Base-by-base conservation (phyloP, 2,888 invertebrate genomes). In the Tenodera sinensis region DNA sequence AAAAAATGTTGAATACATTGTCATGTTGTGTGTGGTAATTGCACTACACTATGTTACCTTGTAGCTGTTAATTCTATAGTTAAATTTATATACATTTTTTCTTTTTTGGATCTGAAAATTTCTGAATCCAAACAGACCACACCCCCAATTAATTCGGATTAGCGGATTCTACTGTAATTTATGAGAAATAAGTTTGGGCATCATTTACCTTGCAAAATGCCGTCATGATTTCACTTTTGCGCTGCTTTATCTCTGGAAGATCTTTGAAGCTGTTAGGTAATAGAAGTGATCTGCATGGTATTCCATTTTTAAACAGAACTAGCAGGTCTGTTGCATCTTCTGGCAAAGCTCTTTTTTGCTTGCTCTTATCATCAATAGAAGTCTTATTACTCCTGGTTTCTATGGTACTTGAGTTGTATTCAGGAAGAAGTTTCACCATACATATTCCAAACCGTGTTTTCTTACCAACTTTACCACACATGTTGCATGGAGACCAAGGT, bases 401-500 rank as follows among this genome's bases (percentile, higher is more conserved):
- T 6, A 1, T 83, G 3, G 2, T 25, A 84, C 30, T 84, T 34
- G 28, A 15, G 15, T 15, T 12, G n/a, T 15, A 83, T 28, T 83
- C n/a, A 15, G 27, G 25, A 12, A 54, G 14, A 28, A 89, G 25
- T 90, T 91, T 90, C 2, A 95, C 93, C 90, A 94, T 94, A 91
- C 97, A 97, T 85, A 95, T 94, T 20, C 96, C 97, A 85, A 95
- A 93, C 90, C 95, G 94, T 47, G 94, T 93, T 90, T 94, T 93
- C 91, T 94, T 94, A 8, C 96, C 96, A 34, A 95, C 94, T 88
- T 92, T 92, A 82, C 93, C 94, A 91, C 97, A 97, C 14, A 92
- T 93, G 90, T 95, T 96, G 92, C 97, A 97, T 47, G 94, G 92
- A 12, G 95, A 95, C 97, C 97, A 97, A 0, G 93, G 92, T 0